phyloP scores from a whole-genome alignment of 1,140 invertebrate species.

The Drosophila ogumai region DNA sequence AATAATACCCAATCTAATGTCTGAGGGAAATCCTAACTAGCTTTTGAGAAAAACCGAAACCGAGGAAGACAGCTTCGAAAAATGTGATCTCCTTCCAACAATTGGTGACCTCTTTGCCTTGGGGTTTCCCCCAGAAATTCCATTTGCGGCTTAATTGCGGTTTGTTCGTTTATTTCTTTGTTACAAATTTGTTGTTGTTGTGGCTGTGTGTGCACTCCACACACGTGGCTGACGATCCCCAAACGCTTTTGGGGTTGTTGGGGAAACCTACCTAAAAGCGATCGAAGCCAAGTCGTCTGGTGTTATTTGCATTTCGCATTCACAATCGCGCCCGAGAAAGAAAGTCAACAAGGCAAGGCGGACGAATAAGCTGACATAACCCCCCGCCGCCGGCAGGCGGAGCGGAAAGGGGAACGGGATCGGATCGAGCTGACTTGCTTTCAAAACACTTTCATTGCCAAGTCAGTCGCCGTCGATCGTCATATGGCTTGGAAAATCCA shows the following conservation, averaged over 20 bases:
- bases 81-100: slow-evolving; percentile 27
- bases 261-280: slow-evolving; percentile 14
- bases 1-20: slow-evolving; percentile 9
- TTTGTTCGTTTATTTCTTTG: slow-evolving; percentile 21
- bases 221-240: slow-evolving; percentile 58
- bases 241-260: background rate
- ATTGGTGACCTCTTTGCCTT: slow-evolving; percentile 27
- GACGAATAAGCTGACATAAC: slow-evolving; percentile 69
- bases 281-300: slow-evolving; percentile 21
- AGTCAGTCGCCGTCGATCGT: slow-evolving; percentile 39
- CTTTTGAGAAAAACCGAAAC: slow-evolving; percentile 22
- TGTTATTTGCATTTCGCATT: slow-evolving; percentile 72
- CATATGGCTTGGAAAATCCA: slow-evolving; percentile 67
- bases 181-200: background rate
- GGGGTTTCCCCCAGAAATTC: slow-evolving; percentile 38
- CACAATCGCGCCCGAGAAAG: slow-evolving; percentile 55
- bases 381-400: slow-evolving; percentile 5
- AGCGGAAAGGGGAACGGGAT: slow-evolving; percentile 7
- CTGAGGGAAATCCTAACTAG: slow-evolving; percentile 29
- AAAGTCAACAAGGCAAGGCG: slow-evolving; percentile 69
- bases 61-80: background rate
- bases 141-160: slow-evolving; percentile 27
- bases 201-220: slow-evolving; percentile 5
- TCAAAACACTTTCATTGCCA: slow-evolving; percentile 75
- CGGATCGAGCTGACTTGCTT: slow-evolving; percentile 28